Percentiles rank a stretch among this genome's conserved stretches.
Conservation (phyloP, 2,113 vertebrate species). For the Anhinga rufa region DNA sequence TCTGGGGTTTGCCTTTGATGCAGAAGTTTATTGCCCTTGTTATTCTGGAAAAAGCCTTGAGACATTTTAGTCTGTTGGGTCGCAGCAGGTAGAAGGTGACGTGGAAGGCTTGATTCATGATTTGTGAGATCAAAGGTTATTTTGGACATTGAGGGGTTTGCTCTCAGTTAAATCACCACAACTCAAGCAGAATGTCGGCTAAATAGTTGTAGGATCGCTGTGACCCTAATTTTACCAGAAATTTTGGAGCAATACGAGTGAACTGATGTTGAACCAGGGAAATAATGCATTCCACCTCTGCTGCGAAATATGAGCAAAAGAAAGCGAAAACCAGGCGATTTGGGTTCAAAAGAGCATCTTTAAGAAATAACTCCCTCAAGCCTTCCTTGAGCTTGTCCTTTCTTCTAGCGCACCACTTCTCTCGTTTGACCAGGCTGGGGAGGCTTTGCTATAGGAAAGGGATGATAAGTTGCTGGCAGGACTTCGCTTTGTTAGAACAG, state of each 20-base stretch:
- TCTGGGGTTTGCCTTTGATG: not conserved
- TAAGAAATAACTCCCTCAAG: not conserved
- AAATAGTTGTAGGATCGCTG: not conserved
- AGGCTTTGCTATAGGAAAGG: not conserved
- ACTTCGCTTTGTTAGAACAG: not conserved
- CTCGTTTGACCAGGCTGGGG: not conserved
- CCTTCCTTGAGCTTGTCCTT: not conserved
- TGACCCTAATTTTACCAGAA: not conserved
- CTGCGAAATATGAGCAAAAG: not conserved
- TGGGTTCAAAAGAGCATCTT: not conserved
- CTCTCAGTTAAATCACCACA: not conserved
- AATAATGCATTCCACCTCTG: not conserved
- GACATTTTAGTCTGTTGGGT: not conserved
- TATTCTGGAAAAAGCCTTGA: not conserved
- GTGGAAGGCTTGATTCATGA: not conserved
- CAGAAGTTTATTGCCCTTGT: not conserved
- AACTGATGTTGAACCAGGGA: not conserved
- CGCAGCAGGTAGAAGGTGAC: not conserved
- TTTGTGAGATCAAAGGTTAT: not conserved
- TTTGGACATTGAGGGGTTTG: not conserved
- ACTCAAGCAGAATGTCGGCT: not conserved
- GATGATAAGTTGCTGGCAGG: not conserved
- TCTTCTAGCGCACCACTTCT: too few species aligned
- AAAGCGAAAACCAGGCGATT: not conserved
- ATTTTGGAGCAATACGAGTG: not conserved